phyloP scores from a whole-genome alignment of 2,888 invertebrate species.

The Nemotelus nigrinus region DNA sequence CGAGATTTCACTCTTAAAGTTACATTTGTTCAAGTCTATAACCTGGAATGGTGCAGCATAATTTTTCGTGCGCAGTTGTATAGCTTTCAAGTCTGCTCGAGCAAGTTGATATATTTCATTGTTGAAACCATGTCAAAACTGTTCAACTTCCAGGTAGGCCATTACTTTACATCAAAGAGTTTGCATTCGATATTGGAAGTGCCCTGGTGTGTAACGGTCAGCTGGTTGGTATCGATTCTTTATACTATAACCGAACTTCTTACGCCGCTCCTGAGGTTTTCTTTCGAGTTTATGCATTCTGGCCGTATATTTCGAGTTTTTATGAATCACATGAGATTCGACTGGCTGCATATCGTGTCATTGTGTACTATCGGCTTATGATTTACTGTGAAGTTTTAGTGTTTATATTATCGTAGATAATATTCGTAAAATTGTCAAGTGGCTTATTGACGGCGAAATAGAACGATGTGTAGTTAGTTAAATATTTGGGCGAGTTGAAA shows the following conservation, averaged over 20 bases:
- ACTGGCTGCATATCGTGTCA: background rate
- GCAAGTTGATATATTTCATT: background rate
- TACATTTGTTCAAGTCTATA: background rate
- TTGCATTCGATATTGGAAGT: slow-evolving; percentile 12
- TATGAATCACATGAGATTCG: background rate
- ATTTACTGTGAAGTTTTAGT: no score
- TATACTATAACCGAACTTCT: background rate
- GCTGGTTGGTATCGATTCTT: slow-evolving; percentile 1
- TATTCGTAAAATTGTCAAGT: no score
- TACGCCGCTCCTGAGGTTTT: background rate
- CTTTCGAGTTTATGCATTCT: slow-evolving; percentile 4
- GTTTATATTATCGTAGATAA: no score
- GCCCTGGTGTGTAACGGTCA: background rate
- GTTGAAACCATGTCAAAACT: background rate
- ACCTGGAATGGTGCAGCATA: background rate
- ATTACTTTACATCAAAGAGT: background rate
- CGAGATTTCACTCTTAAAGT: background rate
- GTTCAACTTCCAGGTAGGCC: slow-evolving; percentile 1
- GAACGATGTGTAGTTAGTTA: no score
- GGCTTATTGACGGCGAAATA: no score
- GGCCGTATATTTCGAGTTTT: background rate
- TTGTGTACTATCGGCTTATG: no score
- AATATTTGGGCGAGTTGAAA: no score
- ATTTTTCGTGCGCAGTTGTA: background rate
- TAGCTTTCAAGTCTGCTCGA: slow-evolving; percentile 1